These are phyloP conservation scores for Notiomystis cincta DNA, from an alignment of 2,113 vertebrate genomes.

Conservation along the genomic window DNA sequence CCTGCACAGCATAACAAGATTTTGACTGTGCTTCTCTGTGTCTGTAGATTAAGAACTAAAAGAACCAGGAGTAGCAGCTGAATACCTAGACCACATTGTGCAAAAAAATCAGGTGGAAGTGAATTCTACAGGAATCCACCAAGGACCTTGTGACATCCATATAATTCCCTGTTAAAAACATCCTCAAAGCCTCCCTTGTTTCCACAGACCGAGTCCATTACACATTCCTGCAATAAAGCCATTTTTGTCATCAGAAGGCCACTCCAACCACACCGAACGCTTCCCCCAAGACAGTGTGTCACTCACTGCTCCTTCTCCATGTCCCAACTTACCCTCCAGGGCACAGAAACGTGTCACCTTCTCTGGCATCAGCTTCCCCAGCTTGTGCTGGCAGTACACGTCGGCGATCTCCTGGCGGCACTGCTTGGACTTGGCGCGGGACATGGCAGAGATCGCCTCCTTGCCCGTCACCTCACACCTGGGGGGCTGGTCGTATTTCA, in stretches of 20 bases:
- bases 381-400: conserved; percentile 90
- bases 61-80: background rate
- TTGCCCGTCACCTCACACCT: conserved; percentile 94
- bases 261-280: background rate
- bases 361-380: conserved; percentile 91
- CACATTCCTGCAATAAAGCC: background rate
- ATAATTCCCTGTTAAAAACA: background rate
- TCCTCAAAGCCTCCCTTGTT: background rate
- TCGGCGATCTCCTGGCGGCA: conserved; percentile 91
- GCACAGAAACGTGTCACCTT: conserved; percentile 89
- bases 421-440: conserved; percentile 86
- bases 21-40: accelerated
- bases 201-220: background rate
- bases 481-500: conserved; percentile 81
- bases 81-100: background rate
- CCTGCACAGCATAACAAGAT: background rate
- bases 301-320: background rate
- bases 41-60: background rate
- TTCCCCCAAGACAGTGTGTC: accelerated
- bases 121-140: background rate
- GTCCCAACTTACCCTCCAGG: conserved; percentile 84
- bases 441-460: conserved; percentile 92
- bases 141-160: background rate
- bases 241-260: background rate
- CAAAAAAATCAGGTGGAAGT: background rate